Base-by-base conservation (phyloP, 2,113 vertebrate species). In the Callaeas wilsoni region DNA sequence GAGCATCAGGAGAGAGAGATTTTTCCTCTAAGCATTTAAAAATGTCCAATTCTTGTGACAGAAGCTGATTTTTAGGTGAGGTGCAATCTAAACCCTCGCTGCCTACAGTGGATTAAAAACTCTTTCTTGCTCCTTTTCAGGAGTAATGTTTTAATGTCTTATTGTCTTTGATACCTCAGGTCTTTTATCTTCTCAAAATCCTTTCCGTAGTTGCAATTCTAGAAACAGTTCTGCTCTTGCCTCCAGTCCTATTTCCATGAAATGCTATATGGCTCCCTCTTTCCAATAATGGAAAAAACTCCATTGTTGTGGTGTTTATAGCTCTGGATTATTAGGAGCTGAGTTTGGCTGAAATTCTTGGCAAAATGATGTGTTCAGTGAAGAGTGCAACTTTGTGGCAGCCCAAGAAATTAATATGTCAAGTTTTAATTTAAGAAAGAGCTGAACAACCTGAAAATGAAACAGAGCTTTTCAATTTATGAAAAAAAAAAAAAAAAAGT, bases 231-330 rank as follows among this genome's bases (percentile, higher is more conserved):
- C 77, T 89, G 80, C 64, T 70, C 60, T 81, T 78, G 52, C 53
- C 47, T 91, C 44, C 89, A n/a, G 7, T 44, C 14, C 75, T 41
- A 15, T 83, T 90, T 67, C 59, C 71, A 1, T 81, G 50, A 65
- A 88, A 80, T 74, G 59, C 69, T 90, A 0, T 41, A 67, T 67
- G 63, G 59, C 33, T 86, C 25, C 35, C 39, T 74, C 55, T 74
- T 80, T 77, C 59, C 89, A 81, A 8, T 89, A 59, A 85, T 55
- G 47, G 90, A 62, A 93, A 75, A 93, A 80, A 53, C 25, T 39
- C 75, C 79, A 67, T 50, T 86, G 91, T 96, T 94, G 89, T 95
- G 77, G 84, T 95, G 92, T 90, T 94, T 92, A 89, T 92, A 93
- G 83, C 79, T 81, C 25, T 59, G 64, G 68, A 50, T 94, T 96